Conservation (phyloP, 2,797 vertebrate genomes). For the Peromyscus aztecus region DNA sequence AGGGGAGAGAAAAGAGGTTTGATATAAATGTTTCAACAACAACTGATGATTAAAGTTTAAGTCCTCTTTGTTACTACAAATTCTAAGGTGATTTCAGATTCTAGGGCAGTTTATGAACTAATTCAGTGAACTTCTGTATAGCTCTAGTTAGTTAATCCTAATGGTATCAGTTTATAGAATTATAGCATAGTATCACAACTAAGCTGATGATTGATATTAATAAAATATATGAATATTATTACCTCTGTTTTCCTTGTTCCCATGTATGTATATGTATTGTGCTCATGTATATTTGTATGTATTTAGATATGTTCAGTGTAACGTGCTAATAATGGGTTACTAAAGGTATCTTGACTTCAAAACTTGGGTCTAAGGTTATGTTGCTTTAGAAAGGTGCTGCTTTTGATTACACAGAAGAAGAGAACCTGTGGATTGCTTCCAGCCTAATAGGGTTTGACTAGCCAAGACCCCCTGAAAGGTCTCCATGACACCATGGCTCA, state of each 20-base stretch:
- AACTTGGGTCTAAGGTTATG: too few species aligned
- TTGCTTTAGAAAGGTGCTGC: too few species aligned
- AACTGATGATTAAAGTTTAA: not conserved
- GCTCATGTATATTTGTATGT: not conserved
- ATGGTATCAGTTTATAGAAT: not conserved
- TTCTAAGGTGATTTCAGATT: not conserved
- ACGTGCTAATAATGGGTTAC: not conserved
- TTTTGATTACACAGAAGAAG: too few species aligned
- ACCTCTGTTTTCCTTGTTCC: not conserved
- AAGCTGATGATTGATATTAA: not conserved
- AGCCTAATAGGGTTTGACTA: too few species aligned
- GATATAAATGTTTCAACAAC: not conserved
- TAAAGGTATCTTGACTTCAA: not conserved
- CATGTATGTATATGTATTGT: not conserved
- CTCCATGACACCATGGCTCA: too few species aligned
- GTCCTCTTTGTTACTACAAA: not conserved
- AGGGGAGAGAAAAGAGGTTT: not conserved
- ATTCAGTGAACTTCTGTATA: not conserved
- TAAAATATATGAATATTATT: not conserved
- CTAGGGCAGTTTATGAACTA: not conserved
- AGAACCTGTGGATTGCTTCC: too few species aligned
- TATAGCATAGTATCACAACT: not conserved
- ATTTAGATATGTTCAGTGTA: not conserved
- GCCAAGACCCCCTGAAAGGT: too few species aligned
- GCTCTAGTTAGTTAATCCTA: not conserved